Conservation (phyloP, 2,113 vertebrate species). For the Cyanoliseus patagonus region DNA sequence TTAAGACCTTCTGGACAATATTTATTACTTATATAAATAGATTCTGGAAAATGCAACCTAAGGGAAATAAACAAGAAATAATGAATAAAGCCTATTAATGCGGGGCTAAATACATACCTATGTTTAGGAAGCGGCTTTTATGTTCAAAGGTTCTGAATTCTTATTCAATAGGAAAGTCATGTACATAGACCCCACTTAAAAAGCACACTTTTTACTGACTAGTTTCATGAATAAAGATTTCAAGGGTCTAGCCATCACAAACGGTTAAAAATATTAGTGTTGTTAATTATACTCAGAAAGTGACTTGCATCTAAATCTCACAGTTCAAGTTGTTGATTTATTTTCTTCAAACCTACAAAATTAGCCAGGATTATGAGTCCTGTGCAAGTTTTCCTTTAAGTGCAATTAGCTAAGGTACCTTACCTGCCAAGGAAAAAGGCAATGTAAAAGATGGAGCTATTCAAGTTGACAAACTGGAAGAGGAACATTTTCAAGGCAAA, state of each 20-base stretch:
- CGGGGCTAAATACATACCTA: not conserved
- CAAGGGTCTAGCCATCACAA: not conserved
- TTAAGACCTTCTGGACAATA: not conserved
- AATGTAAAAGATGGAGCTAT: constrained; percentile 98
- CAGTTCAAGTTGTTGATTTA: not conserved
- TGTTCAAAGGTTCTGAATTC: not conserved
- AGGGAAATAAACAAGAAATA: not conserved
- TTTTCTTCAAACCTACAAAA: not conserved
- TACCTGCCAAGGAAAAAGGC: constrained; percentile 98
- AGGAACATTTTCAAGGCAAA: constrained; percentile 99
- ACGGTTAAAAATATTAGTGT: not conserved
- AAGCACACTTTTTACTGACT: not conserved
- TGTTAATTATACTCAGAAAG: not conserved
- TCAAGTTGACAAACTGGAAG: constrained; percentile 98
- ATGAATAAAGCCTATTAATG: not conserved
- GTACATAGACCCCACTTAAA: accelerated
- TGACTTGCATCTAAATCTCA: not conserved
- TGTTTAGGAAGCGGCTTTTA: not conserved
- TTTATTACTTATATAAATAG: not conserved
- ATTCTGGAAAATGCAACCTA: not conserved
- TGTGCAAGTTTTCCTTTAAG: not conserved
- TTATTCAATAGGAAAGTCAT: not conserved
- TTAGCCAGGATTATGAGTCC: not conserved
- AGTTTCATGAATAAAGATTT: not conserved
- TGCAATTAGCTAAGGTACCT: not conserved